phyloP scores from a whole-genome alignment of 2,113 vertebrate genomes.

The Morone chrysops region DNA sequence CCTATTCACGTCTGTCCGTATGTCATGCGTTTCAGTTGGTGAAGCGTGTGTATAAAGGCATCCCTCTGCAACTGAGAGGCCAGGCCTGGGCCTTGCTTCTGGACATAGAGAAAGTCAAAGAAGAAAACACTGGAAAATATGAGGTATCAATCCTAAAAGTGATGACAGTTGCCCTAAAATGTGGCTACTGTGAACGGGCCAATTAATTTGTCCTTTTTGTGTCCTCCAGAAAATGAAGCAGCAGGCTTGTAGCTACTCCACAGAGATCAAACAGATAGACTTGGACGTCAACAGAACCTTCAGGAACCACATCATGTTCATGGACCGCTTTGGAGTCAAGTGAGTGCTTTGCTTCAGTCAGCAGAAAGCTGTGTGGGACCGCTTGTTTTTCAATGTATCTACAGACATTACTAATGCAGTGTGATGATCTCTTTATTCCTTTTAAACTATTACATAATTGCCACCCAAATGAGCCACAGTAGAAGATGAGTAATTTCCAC shows the following conservation, averaged over 20 bases:
- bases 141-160: constrained; percentile 79
- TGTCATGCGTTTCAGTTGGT: constrained; percentile 84
- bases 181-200: background rate
- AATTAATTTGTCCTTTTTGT: background rate
- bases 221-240: constrained; percentile 90
- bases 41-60: constrained; percentile 93
- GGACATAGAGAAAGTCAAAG: constrained; percentile 89
- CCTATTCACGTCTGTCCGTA: background rate
- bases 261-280: constrained; percentile 95
- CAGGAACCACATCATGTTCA: constrained; percentile 96
- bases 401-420: background rate
- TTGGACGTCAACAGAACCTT: constrained; percentile 94
- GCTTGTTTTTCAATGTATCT: background rate
- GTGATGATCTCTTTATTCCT: background rate
- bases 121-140: constrained; percentile 89
- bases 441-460: background rate
- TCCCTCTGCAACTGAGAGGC: constrained; percentile 92
- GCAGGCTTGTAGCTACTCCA: constrained; percentile 88
- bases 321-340: constrained; percentile 93
- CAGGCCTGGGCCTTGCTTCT: constrained; percentile 92
- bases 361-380: background rate
- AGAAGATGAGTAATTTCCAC: background rate
- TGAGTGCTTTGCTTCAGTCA: constrained; percentile 76
- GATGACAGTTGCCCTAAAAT: background rate
- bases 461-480: background rate